Base-by-base conservation (phyloP, 1,140 invertebrate genomes). In the Pachypeltis micranthus region DNA sequence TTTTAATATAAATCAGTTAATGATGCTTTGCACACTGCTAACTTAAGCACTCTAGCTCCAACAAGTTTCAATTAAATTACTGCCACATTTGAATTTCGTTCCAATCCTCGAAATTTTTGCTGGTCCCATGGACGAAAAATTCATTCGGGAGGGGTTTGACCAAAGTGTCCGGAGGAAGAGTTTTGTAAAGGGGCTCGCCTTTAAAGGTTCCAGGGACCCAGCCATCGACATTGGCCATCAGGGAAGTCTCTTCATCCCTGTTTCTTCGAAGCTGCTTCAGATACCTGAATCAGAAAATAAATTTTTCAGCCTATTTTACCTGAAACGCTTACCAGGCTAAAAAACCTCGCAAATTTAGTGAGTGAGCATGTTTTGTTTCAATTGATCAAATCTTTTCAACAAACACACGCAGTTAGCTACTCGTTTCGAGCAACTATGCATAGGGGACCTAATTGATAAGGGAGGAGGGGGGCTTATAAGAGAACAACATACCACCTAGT, bases 151-250 rank as follows among this genome's bases (percentile, higher is more conserved):
- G 74, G 10, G 84, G 83, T 63, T 81, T 75, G 7, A 85, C 72
- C 16, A 88, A 78, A 3, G 78, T 76, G 65, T 80, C 75, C 26
- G 74, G 67, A 3, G 73, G 69, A 10, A 65, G 12, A 39, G 69
- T 77, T 71, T 85, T 84, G 75, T 81, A 95, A 29, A 94, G 75
- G 51, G 85, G 85, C 72, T 91, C 85, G 10, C 90, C 90, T 68
- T 85, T 92, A 69, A 82, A 88, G 3, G 88, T 95, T 16, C 92
- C 92, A 24, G 90, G 85, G 76, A 85, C 83, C 93, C 93, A 96
- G 69, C 87, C 88, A 63, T 85, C 84, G 2, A 91, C 87, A 74
- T 93, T 83, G 63, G 83, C 83, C 93, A 95, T 96, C 10, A 96
- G 76, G 63, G 90, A 81, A 44, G 79, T 80, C 75, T 96, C 92